Evolutionary conservation across 1,140 invertebrate genomes (phyloP).

Genomic region (Hypsibius dujardini): DNA sequence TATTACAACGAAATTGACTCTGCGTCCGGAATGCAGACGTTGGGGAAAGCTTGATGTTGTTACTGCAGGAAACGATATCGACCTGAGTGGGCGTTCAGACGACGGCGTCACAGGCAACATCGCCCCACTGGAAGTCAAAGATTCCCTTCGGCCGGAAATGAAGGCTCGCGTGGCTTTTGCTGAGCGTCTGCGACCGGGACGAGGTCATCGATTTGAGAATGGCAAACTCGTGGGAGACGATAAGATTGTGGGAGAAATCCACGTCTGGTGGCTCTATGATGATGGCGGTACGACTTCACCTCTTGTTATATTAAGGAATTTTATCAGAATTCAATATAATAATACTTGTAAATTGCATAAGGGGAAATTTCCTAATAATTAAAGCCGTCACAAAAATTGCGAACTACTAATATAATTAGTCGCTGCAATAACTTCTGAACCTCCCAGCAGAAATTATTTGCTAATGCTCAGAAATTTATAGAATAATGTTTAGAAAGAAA

Average conservation of each 20-base stretch:
- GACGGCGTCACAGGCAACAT: not conserved
- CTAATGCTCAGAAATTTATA: no score
- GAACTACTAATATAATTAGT: no score
- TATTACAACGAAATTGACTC: not conserved
- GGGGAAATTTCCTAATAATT: no score
- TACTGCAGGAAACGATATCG: not conserved
- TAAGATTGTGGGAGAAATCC: conserved; percentile 41
- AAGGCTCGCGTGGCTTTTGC: not conserved
- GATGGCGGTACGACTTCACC: conserved; percentile 53
- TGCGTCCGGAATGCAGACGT: not conserved
- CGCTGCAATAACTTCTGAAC: no score
- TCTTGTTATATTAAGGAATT: no score
- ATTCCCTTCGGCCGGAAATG: not conserved
- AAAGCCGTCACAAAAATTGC: no score
- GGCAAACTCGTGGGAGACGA: not conserved
- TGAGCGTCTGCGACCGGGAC: not conserved
- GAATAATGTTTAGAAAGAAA: no score
- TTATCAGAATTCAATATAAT: no score
- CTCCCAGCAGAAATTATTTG: no score
- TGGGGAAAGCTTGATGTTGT: not conserved
- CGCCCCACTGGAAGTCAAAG: not conserved
- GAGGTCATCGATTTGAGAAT: no score
- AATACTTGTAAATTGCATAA: no score
- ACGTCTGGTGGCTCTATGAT: conserved; percentile 95
- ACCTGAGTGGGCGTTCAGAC: not conserved